phyloP scores from a whole-genome alignment of 92 coral and sea anemone species.

The Palythoa grandis region DNA sequence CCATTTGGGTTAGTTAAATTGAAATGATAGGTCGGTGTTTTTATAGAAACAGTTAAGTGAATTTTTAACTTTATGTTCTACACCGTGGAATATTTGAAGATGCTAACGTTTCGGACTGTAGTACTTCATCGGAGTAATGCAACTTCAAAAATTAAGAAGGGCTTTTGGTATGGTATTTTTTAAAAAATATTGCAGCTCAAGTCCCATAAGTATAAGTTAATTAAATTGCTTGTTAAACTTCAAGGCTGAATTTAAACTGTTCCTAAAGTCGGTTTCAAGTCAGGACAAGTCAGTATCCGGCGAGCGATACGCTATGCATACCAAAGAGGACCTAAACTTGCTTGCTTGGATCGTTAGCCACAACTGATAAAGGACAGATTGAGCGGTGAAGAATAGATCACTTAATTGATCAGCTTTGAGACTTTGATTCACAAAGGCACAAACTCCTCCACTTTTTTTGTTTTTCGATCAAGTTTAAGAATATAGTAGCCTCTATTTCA shows the following conservation, averaged over 20 bases:
- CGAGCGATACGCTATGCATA: background rate
- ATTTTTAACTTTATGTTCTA: too few relatives aligned
- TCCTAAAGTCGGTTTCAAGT: background rate
- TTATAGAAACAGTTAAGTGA: too few relatives aligned
- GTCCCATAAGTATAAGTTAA: conserved; percentile 1
- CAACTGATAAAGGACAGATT: background rate
- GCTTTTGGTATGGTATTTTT: too few relatives aligned
- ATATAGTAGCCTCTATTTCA: background rate
- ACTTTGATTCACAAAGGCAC: background rate
- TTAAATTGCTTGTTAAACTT: background rate
- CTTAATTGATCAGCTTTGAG: too few relatives aligned
- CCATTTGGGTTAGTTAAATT: too few relatives aligned
- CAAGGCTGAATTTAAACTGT: background rate
- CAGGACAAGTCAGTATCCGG: background rate
- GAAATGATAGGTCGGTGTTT: too few relatives aligned
- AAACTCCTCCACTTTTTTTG: background rate
- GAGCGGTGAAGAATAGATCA: background rate
- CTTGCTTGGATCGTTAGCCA: background rate
- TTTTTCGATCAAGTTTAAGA: too few relatives aligned
- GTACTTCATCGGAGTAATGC: too few relatives aligned
- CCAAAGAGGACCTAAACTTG: too few relatives aligned
- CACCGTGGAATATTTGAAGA: too few relatives aligned
- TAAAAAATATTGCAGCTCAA: conserved; percentile 26
- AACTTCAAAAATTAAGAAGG: too few relatives aligned
- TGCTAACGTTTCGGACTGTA: too few relatives aligned